phyloP scores from a whole-genome alignment of 1,140 invertebrate species.

The Delia radicum region DNA sequence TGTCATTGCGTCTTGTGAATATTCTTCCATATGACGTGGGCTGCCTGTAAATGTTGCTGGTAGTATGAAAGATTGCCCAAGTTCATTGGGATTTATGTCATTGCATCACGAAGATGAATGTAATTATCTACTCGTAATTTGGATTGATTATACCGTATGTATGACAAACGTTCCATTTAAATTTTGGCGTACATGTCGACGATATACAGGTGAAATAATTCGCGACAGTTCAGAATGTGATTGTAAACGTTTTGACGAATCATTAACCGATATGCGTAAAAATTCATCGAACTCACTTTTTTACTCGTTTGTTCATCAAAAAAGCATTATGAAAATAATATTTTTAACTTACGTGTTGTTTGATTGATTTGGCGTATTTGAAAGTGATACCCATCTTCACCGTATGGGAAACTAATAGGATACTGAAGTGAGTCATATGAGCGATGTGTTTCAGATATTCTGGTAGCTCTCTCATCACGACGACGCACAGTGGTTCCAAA shows the following conservation, averaged over 20 bases:
- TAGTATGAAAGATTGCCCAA: slow-evolving; percentile 53
- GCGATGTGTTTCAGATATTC: slow-evolving; percentile 49
- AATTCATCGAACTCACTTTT: no score
- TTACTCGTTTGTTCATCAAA: slow-evolving; percentile 39
- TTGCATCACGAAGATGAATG: slow-evolving; percentile 53
- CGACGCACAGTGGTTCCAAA: no score
- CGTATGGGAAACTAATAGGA: no score
- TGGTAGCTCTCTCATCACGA: slow-evolving; percentile 27
- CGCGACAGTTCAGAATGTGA: slow-evolving; percentile 43
- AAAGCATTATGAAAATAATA: neutral
- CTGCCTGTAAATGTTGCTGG: slow-evolving; percentile 53
- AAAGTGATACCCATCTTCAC: no score
- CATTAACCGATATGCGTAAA: slow-evolving; percentile 54
- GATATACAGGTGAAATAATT: slow-evolving; percentile 35
- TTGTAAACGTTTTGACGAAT: slow-evolving; percentile 51
- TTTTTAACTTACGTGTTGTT: neutral
- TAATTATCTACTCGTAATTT: slow-evolving; percentile 57
- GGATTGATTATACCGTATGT: no score
- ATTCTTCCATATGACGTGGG: slow-evolving; percentile 57
- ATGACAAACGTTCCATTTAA: slow-evolving; percentile 54
- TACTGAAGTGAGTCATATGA: slow-evolving; percentile 57
- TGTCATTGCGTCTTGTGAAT: slow-evolving; percentile 58
- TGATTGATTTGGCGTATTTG: no score
- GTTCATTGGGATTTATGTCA: slow-evolving; percentile 38
- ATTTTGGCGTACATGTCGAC: slow-evolving; percentile 55